Conservation (phyloP, 92 coral and sea anemone genomes). For the Epizoanthus scotinus region DNA sequence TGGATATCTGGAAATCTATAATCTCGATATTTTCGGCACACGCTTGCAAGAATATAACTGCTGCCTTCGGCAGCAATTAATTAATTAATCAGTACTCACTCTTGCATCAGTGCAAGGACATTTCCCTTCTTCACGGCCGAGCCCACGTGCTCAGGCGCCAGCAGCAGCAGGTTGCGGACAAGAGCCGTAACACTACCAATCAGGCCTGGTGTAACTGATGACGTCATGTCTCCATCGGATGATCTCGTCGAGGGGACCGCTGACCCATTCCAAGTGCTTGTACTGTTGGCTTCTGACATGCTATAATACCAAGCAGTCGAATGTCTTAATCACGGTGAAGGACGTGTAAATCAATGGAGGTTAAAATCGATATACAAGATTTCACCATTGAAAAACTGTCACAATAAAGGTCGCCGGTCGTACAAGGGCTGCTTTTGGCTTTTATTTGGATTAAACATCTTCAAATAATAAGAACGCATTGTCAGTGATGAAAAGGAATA, state of each 20-base stretch:
- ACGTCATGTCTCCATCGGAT: slow-evolving; percentile 39
- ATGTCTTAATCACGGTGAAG: neutral
- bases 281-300: slow-evolving; percentile 80
- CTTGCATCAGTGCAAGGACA: slow-evolving; percentile 50
- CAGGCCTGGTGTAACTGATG: slow-evolving; percentile 89
- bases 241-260: slow-evolving; percentile 50
- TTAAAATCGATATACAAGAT: too few species aligned
- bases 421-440: too few species aligned
- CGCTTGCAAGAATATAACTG: too few species aligned
- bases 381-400: too few species aligned
- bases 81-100: too few species aligned
- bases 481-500: too few species aligned
- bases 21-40: too few species aligned
- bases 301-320: slow-evolving; percentile 23
- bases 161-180: slow-evolving; percentile 65
- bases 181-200: slow-evolving; percentile 76
- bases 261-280: slow-evolving; percentile 46
- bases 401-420: too few species aligned
- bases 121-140: slow-evolving; percentile 70
- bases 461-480: too few species aligned
- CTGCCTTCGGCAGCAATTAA: too few species aligned
- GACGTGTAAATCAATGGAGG: neutral
- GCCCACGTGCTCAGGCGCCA: slow-evolving; percentile 61
- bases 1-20: too few species aligned
- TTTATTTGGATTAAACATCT: too few species aligned